Conservation (phyloP, 2,888 invertebrate species). For the Archaeoteleia sp. region DNA sequence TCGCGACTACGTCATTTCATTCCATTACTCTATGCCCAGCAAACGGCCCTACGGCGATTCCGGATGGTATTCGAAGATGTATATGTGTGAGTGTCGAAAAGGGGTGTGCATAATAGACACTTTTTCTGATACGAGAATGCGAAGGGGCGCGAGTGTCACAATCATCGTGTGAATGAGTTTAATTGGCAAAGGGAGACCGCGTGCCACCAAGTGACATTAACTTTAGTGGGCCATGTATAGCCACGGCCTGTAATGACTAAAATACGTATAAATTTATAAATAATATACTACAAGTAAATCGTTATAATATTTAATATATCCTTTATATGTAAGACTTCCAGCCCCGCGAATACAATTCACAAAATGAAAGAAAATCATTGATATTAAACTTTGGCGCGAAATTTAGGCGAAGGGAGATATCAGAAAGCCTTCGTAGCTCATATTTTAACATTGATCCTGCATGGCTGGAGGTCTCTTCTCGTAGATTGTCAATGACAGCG, state of each 20-base stretch:
- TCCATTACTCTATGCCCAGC: too few relatives aligned
- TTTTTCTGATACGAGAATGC: conserved; percentile 28
- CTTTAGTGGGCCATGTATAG: conserved; percentile 73
- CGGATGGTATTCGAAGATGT: too few relatives aligned
- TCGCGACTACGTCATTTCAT: too few relatives aligned
- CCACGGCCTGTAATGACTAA: conserved; percentile 73
- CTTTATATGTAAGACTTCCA: conserved; percentile 61
- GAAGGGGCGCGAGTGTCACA: conserved; percentile 32
- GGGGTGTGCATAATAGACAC: too few relatives aligned
- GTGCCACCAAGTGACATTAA: conserved; percentile 70
- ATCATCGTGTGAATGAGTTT: conserved; percentile 26
- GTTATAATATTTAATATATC: conserved; percentile 67
- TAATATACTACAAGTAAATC: conserved; percentile 66
- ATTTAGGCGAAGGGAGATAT: conserved; percentile 34
- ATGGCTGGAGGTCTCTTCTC: conserved; percentile 57
- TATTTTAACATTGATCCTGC: conserved; percentile 45
- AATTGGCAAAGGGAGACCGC: conserved; percentile 68
- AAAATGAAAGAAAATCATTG: conserved; percentile 8
- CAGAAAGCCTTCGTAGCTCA: conserved; percentile 38
- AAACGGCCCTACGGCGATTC: too few relatives aligned
- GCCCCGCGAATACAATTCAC: conserved; percentile 33
- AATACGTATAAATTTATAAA: conserved; percentile 54
- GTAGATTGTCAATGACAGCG: conserved; percentile 55
- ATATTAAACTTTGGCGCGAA: conserved; percentile 7
- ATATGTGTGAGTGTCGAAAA: too few relatives aligned